These are phyloP conservation scores for Nansenia antarctica DNA, from an alignment of 2,113 vertebrate species.

Conservation along the genomic window DNA sequence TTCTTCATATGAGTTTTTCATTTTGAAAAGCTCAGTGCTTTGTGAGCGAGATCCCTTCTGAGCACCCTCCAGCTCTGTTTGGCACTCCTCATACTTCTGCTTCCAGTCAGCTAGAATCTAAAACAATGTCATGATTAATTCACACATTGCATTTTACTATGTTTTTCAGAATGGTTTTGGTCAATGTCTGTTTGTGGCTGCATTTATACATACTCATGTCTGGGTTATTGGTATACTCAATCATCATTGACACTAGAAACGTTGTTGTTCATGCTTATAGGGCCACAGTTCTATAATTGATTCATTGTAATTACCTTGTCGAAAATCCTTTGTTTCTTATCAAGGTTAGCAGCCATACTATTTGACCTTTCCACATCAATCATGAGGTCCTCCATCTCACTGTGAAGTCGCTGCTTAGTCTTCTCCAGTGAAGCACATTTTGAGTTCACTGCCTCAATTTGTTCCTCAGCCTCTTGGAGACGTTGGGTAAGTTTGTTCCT, in stretches of 20 bases:
- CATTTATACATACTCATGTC: too few relatives aligned
- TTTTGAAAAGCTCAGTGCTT: slow-evolving; percentile 5
- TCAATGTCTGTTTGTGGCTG: background rate
- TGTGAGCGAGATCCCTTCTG: background rate
- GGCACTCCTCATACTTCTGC: background rate
- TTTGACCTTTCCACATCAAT: background rate
- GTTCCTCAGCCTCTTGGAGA: slow-evolving; percentile 79
- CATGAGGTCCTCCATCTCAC: slow-evolving; percentile 4
- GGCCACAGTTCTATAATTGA: too few relatives aligned
- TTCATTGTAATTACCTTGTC: background rate
- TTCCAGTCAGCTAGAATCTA: background rate
- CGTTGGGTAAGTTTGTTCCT: slow-evolving; percentile 80
- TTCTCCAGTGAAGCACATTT: background rate
- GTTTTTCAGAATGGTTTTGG: background rate
- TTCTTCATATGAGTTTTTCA: slow-evolving; percentile 3
- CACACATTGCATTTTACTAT: background rate
- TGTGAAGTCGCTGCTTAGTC: background rate
- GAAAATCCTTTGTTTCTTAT: slow-evolving; percentile 6
- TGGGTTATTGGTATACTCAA: too few relatives aligned
- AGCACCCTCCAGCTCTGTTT: background rate
- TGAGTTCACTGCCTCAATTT: slow-evolving; percentile 18
- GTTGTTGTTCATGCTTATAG: too few relatives aligned
- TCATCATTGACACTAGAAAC: too few relatives aligned
- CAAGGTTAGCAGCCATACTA: background rate
- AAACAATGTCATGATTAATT: background rate